Evolutionary conservation across 2,113 vertebrate species (phyloP), one percentile per base, ranked within the genome.

Genomic region (Poeciliopsis retropinna): DNA sequence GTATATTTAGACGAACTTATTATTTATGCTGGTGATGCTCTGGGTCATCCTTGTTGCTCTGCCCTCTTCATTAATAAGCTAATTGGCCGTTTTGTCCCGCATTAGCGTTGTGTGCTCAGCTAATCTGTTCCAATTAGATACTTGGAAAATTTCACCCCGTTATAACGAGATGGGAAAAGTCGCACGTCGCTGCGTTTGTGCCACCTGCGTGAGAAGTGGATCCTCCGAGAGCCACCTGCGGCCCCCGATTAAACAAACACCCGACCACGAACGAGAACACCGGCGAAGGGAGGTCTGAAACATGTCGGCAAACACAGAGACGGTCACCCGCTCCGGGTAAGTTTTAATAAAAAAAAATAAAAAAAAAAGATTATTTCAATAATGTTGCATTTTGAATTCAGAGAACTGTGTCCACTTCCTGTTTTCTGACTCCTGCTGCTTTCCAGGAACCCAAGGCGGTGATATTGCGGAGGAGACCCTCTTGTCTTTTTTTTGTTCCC

Each of bases 401-500:
- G 22, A 19, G 5, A 25, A 25, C 25, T 5, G 1, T n/a, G 10
- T n/a, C 51, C 51, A n/a, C 17, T 3, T 47, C 17, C 44, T 47
- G 44, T 17, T 47, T 17, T 47, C 5, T 47, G 6, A n/a, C 8
- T 11, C 51, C 17, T 3, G 51, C 51, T 25, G 22, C 25, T n/a
- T 29, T 66, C 51, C 67, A 90, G 92, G 93, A 91, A 4, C 90
- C 90, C 92, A 92, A 86, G 85, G 89, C 4, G 2, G 85, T 84
- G n/a, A 13, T 47, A 83, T 93, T 92, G 88, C 79, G 87, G 92
- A 87, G 75, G 89, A 90, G 90, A 92, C 91, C 86, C 68, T 91
- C 93, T 94, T 95, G 95, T 92, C 94, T 94, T 95, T 96, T 95
- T 95, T 94, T 95, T 96, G 93, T 92, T 93, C 89, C 51, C 87